Evolutionary conservation across 2,888 invertebrate species (phyloP).

Genomic region (Dicyrtoma fusca): DNA sequence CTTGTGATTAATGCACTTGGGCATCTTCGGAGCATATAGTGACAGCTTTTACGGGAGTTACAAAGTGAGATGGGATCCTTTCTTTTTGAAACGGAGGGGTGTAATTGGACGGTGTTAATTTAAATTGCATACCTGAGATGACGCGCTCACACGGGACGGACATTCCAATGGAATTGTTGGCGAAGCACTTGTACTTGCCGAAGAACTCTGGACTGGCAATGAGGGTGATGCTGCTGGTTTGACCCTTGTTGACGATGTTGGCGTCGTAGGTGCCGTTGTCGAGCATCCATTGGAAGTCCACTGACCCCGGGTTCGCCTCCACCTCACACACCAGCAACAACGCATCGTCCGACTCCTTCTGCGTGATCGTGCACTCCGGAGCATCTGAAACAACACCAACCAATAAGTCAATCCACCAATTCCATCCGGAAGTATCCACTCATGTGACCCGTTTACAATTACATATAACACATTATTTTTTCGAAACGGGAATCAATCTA

Average conservation of each 20-base stretch:
- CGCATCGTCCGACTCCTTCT: conserved; percentile 72
- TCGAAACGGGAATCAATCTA: no score
- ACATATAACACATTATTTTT: no score
- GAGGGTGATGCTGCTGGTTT: conserved; percentile 68
- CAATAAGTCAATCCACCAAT: background rate
- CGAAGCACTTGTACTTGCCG: conserved; percentile 81
- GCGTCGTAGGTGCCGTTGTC: conserved; percentile 81
- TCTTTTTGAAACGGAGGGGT: no score
- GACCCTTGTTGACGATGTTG: conserved; percentile 64
- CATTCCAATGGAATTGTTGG: conserved; percentile 79
- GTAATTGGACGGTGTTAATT: no score
- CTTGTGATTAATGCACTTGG: no score
- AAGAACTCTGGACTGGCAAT: conserved; percentile 68
- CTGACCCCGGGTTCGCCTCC: conserved; percentile 76
- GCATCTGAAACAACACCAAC: conserved; percentile 67
- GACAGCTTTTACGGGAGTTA: no score
- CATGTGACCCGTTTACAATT: background rate
- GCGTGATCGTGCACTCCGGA: conserved; percentile 80
- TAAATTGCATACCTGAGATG: conserved; percentile 62
- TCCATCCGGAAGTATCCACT: background rate
- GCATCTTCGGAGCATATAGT: no score
- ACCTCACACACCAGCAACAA: conserved; percentile 80
- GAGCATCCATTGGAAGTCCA: conserved; percentile 80
- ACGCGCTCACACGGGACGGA: conserved; percentile 64
- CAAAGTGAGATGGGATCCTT: no score